phyloP scores from a whole-genome alignment of 2,888 invertebrate species.

The Ellobium chinense region DNA sequence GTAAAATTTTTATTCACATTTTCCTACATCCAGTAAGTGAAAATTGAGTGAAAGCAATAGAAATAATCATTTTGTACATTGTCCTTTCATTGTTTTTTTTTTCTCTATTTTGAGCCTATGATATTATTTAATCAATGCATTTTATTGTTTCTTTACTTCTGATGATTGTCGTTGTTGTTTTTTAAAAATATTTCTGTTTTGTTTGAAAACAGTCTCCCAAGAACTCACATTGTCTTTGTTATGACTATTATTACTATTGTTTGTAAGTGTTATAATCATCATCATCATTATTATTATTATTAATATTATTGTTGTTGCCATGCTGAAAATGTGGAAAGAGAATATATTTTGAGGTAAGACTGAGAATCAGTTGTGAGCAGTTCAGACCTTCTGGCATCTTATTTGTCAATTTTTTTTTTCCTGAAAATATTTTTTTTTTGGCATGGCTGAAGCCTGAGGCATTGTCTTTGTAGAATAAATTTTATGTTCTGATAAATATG shows the following conservation, averaged over 20 bases:
- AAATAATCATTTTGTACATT: neutral
- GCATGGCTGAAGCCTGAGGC: neutral
- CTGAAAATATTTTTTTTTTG: neutral
- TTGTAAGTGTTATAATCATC: neutral
- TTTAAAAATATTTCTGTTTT: neutral
- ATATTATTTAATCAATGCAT: constrained; percentile 1
- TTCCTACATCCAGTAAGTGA: no score
- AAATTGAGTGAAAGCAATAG: no score
- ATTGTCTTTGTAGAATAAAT: constrained; percentile 1
- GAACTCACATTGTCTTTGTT: neutral
- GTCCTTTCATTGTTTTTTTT: no score
- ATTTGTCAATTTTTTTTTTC: neutral
- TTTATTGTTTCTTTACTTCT: no score
- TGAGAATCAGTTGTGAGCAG: neutral
- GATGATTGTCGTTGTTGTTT: no score
- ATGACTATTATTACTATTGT: neutral
- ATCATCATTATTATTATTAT: neutral
- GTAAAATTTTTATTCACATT: no score
- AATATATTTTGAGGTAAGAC: neutral
- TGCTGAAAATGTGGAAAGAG: neutral
- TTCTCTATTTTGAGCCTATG: neutral
- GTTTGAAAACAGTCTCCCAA: neutral
- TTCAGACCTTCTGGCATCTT: neutral
- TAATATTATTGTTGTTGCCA: neutral
- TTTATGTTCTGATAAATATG: neutral